Evolutionary conservation across 2,888 invertebrate species (phyloP).

Genomic region (Eledone cirrhosa): DNA sequence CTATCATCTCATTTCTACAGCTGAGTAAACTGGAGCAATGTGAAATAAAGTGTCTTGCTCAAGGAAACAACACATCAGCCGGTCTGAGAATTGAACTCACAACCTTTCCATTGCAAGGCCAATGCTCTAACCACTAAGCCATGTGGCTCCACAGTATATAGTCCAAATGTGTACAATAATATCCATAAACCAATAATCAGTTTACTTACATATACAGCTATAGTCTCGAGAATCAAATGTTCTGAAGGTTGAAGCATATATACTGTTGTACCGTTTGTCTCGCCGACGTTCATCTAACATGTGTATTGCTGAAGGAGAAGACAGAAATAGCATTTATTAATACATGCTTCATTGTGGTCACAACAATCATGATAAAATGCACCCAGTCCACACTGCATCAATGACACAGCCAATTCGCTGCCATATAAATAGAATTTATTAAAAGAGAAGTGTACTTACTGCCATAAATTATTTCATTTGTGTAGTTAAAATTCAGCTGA

Average conservation of each 20-base stretch:
- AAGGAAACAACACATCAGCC: too few relatives aligned
- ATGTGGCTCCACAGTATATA: neutral
- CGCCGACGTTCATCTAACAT: conserved; percentile 62
- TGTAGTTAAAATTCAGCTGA: conserved; percentile 85
- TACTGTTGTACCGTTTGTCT: conserved; percentile 70
- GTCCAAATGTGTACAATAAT: neutral
- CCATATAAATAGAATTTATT: too few relatives aligned
- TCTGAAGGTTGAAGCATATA: conserved; percentile 91
- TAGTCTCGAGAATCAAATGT: conserved; percentile 95
- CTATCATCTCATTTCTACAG: too few relatives aligned
- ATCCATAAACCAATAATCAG: neutral
- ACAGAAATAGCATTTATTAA: neutral
- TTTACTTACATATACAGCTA: conserved; percentile 81
- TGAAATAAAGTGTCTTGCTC: too few relatives aligned
- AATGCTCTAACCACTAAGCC: neutral
- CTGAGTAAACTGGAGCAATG: too few relatives aligned
- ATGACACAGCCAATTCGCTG: too few relatives aligned
- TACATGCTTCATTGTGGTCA: neutral
- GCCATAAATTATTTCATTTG: conserved; percentile 88
- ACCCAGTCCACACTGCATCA: too few relatives aligned
- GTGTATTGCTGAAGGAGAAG: conserved; percentile 53
- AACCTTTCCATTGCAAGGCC: too few relatives aligned
- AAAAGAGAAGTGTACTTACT: conserved; percentile 50
- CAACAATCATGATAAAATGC: too few relatives aligned
- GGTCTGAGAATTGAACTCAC: too few relatives aligned